A percentile compares a stretch with the other conserved stretches of the same genome.
Conservation (phyloP, 2,888 invertebrate genomes). For the Caenorhabditis angaria region DNA sequence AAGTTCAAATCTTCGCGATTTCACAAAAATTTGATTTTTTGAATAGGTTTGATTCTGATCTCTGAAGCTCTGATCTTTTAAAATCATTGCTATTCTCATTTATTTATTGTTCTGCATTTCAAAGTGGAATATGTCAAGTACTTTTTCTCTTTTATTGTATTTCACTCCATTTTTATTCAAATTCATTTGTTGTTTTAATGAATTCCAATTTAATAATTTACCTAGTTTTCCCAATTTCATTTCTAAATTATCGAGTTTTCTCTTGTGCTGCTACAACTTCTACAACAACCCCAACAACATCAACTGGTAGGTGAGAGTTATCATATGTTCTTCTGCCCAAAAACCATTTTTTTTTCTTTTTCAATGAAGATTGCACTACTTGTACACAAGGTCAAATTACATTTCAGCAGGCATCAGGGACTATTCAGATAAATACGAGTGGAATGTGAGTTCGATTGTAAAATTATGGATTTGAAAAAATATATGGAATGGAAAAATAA, state of each 20-base stretch:
- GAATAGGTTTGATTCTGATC: too few species aligned
- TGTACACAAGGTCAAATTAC: conserved; percentile 33
- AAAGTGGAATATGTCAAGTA: conserved; percentile 1
- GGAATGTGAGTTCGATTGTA: conserved; percentile 17
- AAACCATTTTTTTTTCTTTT: too few species aligned
- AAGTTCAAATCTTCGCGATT: too few species aligned
- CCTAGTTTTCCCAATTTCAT: neutral
- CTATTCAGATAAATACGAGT: conserved; percentile 17
- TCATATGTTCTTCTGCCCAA: neutral
- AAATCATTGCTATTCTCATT: too few species aligned
- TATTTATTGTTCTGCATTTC: neutral
- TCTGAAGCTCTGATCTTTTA: neutral
- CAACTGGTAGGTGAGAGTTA: neutral
- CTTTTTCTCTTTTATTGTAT: too few species aligned
- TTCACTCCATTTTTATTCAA: neutral
- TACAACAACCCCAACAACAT: neutral
- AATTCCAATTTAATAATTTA: neutral
- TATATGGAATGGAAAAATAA: too few species aligned
- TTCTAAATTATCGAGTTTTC: neutral
- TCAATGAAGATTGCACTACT: conserved; percentile 32
- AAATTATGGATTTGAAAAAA: too few species aligned
- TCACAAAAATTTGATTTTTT: too few species aligned
- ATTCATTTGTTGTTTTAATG: neutral
- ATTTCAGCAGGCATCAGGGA: conserved; percentile 16
- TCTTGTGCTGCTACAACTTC: neutral